Evolutionary conservation across 2,797 vertebrate species (phyloP), one percentile per base, ranked within the genome.

Genomic region (Enteromius trimaculatus): DNA sequence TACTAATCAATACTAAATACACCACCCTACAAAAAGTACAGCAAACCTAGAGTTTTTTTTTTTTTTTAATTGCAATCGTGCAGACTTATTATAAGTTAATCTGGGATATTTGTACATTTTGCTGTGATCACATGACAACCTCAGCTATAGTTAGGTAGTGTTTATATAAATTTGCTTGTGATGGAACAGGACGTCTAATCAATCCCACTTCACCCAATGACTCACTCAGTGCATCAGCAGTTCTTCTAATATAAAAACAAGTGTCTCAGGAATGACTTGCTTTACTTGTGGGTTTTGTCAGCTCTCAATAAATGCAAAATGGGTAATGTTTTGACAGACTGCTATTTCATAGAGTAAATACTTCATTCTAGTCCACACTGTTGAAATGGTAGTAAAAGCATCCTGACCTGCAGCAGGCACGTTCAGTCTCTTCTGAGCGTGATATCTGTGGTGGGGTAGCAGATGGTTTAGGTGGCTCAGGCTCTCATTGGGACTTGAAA

Each of bases 391-490:
- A 65, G 23, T 47, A 19, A n/a, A 75, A 26, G 16, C 1, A 26
- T 58, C 6, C 77, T 16, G 85, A 98, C 98, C 97, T 79, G 95
- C 89, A 0, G 93, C 92, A 0, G 95, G 92, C 0, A 86, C 82
- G 0, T 81, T 8, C 29, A 99, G 90, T 26, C 96, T 95, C 79
- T 92, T 87, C 84, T 89, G 78, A 6, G 95, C 92, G 0, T 60
- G 49, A 16, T 58, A 68, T 13, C 89, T 91, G 3, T 53, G 88
- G 87, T 94, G 94, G 0, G 97, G 97, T 19, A 96, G 90, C 84
- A 95, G 94, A 1, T 88, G 8, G 0, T 94, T 94, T 42, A 96
- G 92, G 6, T 93, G 91, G 0, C 89, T 85, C 70, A 96, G 92
- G 70, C 94, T 92, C 8, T 95, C 89, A 0, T 37, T 49, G 0